Evolutionary conservation across 35 echinoderm and acorn worm genomes (phyloP).

Genomic region (Nesometra sesokonis): DNA sequence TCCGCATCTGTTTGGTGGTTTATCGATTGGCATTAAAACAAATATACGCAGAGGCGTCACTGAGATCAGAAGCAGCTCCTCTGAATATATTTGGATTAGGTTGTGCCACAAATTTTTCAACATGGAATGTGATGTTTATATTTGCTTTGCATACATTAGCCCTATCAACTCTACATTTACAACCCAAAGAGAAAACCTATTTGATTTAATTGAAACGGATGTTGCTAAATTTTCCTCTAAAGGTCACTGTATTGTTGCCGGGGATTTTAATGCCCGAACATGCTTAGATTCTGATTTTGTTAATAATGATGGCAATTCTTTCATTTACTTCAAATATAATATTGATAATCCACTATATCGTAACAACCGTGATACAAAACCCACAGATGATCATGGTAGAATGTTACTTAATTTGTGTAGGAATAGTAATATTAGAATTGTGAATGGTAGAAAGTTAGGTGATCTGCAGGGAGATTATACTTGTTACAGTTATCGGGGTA

Average conservation of each 20-base stretch:
- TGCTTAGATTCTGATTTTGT: neutral
- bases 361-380: too few relatives aligned
- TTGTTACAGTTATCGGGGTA: too few relatives aligned
- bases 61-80: neutral
- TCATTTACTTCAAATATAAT: neutral
- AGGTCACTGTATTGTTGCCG: neutral
- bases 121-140: neutral
- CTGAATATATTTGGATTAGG: neutral
- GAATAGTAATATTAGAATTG: too few relatives aligned
- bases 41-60: neutral
- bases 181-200: neutral
- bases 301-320: neutral
- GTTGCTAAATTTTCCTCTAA: neutral
- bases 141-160: neutral
- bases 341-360: too few relatives aligned
- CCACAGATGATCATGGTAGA: too few relatives aligned
- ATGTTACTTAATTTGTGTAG: too few relatives aligned
- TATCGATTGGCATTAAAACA: neutral
- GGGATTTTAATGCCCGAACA: neutral
- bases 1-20: too few relatives aligned
- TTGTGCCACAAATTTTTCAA: neutral
- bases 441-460: too few relatives aligned
- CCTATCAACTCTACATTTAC: neutral
- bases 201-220: neutral
- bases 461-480: too few relatives aligned